A percentile compares a stretch with the other conserved stretches of the same genome.
phyloP scores from a whole-genome alignment of 2,797 vertebrate species.

The Falco berigora region DNA sequence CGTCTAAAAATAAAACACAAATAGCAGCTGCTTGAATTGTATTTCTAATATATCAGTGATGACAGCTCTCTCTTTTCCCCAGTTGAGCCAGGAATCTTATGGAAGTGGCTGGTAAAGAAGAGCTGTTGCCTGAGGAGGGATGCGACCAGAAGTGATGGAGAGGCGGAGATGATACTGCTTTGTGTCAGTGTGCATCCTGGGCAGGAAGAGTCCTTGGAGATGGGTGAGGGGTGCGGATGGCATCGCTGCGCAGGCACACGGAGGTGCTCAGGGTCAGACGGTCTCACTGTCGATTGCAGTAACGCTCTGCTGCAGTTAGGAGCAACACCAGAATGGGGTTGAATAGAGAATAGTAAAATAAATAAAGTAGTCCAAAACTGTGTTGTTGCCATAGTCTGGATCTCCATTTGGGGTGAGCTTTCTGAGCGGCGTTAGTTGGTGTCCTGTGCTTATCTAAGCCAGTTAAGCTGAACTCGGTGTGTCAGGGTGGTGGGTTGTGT shows the following conservation, averaged over 20 bases:
- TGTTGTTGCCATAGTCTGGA: not conserved
- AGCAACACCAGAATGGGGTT: not conserved
- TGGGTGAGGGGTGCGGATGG: accelerated
- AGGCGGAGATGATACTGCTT: not conserved
- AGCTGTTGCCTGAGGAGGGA: not conserved
- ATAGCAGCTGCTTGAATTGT: constrained; percentile 68
- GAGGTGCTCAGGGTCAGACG: not conserved
- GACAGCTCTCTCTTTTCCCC: constrained; percentile 35
- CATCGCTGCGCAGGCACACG: accelerated
- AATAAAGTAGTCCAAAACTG: not conserved
- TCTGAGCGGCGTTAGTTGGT: not conserved
- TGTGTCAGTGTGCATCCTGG: not conserved
- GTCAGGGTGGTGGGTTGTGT: not conserved
- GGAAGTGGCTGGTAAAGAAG: constrained; percentile 14
- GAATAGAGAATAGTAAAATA: not conserved
- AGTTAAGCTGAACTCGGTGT: not conserved
- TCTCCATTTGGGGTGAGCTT: not conserved
- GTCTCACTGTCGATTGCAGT: accelerated
- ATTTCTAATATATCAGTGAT: constrained; percentile 52
- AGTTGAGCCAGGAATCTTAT: constrained; percentile 21
- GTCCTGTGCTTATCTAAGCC: not conserved
- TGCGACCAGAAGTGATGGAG: not conserved
- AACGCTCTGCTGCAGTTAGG: not conserved
- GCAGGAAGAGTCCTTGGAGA: not conserved
- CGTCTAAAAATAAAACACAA: constrained; percentile 62